A percentile compares a stretch with the other conserved stretches of the same genome.
phyloP scores from a whole-genome alignment of 2,888 invertebrate species.

The Orgyia antiqua region DNA sequence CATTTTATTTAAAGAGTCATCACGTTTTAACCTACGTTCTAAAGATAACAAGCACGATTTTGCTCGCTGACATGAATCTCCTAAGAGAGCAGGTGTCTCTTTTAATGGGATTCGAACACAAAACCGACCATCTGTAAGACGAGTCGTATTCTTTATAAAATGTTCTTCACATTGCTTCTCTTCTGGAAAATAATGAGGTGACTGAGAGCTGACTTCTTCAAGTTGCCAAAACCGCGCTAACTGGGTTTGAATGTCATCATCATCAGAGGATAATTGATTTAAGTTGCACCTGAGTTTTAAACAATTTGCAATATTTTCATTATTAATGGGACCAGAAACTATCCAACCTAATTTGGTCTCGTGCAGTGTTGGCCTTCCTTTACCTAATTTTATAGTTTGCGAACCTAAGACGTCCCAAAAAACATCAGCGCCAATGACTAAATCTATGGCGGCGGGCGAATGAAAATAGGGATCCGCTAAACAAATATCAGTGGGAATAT shows the following conservation, averaged over 20 bases:
- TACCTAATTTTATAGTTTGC: neutral
- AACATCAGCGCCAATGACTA: no score
- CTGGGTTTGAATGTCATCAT: neutral
- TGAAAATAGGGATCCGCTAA: no score
- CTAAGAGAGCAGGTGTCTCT: no score
- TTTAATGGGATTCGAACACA: no score
- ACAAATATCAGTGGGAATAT: no score
- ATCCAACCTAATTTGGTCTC: neutral
- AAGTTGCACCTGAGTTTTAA: no score
- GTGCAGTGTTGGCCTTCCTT: neutral
- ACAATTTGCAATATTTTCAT: no score
- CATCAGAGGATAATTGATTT: neutral
- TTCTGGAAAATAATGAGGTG: neutral
- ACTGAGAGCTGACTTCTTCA: neutral
- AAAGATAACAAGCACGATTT: no score
- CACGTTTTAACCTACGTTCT: neutral
- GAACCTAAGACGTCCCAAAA: neutral
- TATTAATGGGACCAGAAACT: no score
- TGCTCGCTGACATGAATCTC: no score
- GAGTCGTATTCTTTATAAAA: conserved; percentile 4
- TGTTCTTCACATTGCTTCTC: conserved; percentile 3
- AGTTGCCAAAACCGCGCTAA: neutral
- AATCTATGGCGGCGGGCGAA: neutral
- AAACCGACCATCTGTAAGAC: conserved; percentile 3
- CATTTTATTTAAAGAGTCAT: conserved; percentile 1